Evolutionary conservation across 2,888 invertebrate species (phyloP).

Genomic region (Ornithoptera alexandrae): DNA sequence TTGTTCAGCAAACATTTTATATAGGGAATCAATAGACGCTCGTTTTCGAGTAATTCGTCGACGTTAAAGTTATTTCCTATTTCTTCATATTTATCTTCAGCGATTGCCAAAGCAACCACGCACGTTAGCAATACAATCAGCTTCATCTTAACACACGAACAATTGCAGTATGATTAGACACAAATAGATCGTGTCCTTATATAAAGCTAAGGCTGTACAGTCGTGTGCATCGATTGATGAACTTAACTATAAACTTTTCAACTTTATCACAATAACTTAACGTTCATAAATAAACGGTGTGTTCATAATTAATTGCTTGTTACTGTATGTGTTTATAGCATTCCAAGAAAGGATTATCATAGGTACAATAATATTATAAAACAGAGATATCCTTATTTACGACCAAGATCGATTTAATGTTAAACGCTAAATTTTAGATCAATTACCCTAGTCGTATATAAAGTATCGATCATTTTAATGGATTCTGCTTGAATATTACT

Average conservation of each 20-base stretch:
- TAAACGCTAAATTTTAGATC: neutral
- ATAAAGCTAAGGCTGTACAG: constrained; percentile 22
- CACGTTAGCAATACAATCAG: constrained; percentile 46
- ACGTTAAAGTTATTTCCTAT: constrained; percentile 84
- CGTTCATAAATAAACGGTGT: neutral
- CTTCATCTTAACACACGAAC: constrained; percentile 47
- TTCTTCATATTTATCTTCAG: constrained; percentile 77
- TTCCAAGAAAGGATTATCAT: constrained; percentile 35
- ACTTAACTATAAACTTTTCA: neutral
- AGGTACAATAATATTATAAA: constrained; percentile 33
- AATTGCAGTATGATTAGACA: constrained; percentile 31
- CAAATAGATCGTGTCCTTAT: constrained; percentile 31
- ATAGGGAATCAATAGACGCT: constrained; percentile 83
- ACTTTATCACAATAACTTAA: constrained; percentile 2
- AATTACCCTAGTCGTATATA: constrained; percentile 11
- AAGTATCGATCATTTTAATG: constrained; percentile 11
- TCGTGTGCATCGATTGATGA: neutral
- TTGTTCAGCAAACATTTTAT: constrained; percentile 83
- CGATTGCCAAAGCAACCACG: constrained; percentile 46
- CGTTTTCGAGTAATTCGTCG: constrained; percentile 83
- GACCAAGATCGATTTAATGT: constrained; percentile 2
- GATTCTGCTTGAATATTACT: constrained; percentile 13
- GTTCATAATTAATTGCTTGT: neutral
- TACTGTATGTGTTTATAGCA: constrained; percentile 12
- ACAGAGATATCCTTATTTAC: constrained; percentile 11